Conservation (phyloP, 2,797 vertebrate species). For the Enteromius viviparus region DNA sequence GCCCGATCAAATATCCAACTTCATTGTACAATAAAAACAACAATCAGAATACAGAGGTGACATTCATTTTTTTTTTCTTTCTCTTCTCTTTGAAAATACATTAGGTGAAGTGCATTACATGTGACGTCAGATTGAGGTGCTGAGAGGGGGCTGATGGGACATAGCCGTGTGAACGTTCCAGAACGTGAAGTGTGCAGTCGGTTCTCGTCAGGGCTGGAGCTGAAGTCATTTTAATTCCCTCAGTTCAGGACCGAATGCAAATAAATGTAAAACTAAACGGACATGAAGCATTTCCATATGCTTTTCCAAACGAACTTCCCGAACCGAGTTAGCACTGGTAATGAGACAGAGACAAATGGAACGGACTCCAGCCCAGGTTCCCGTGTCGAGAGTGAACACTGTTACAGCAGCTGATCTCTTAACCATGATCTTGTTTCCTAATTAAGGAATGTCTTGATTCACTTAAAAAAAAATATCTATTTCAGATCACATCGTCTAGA, state of each 20-base stretch:
- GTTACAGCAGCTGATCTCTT: conserved; percentile 95
- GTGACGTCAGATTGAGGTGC: conserved; percentile 67
- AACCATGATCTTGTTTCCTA: conserved; percentile 82
- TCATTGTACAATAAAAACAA: conserved; percentile 76
- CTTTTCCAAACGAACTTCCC: not conserved
- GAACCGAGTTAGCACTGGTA: not conserved
- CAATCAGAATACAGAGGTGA: conserved; percentile 85
- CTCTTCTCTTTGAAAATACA: conserved; percentile 80
- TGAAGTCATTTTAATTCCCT: conserved; percentile 56
- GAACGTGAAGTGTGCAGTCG: conserved; percentile 63
- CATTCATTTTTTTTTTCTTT: conserved; percentile 81
- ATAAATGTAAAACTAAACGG: not conserved
- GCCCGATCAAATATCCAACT: conserved; percentile 70
- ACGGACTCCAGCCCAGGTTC: conserved; percentile 41
- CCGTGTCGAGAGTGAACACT: conserved; percentile 75
- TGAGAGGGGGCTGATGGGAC: conserved; percentile 62
- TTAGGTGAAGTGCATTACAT: conserved; percentile 73
- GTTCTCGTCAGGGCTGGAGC: conserved; percentile 30
- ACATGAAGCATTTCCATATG: not conserved
- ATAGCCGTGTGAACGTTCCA: conserved; percentile 76
- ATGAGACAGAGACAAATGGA: conserved; percentile 25
- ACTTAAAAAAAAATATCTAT: conserved; percentile 81
- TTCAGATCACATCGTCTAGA: conserved; percentile 89
- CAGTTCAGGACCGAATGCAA: conserved; percentile 14
- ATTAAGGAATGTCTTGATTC: conserved; percentile 98